Conservation (phyloP, 1,140 invertebrate species). For the Eumaeus atala region DNA sequence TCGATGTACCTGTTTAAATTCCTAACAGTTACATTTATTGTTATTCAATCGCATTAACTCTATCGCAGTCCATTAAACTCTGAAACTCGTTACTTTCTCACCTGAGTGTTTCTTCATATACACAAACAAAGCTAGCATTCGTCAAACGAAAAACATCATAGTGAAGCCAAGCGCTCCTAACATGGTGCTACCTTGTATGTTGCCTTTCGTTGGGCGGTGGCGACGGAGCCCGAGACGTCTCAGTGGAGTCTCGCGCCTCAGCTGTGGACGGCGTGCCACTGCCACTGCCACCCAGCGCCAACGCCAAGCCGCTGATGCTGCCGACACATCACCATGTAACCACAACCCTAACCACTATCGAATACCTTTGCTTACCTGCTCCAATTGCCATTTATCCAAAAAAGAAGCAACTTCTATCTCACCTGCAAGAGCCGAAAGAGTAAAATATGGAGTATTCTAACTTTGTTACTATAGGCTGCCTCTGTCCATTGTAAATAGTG, state of each 20-base stretch:
- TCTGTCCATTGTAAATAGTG: constrained; percentile 6
- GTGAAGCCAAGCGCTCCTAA: constrained; percentile 60
- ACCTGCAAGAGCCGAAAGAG: no score
- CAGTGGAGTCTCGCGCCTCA: constrained; percentile 50
- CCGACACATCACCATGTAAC: constrained; percentile 69
- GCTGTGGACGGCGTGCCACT: constrained; percentile 51
- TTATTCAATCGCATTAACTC: no score
- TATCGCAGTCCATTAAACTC: no score
- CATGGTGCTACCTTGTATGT: constrained; percentile 69
- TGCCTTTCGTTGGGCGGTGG: constrained; percentile 56
- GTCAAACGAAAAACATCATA: constrained; percentile 45
- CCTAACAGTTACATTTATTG: no score
- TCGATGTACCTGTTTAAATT: no score
- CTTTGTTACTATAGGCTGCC: not conserved
- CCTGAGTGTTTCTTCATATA: not conserved
- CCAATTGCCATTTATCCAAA: constrained; percentile 29
- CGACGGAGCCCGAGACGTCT: constrained; percentile 55
- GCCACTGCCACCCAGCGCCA: constrained; percentile 68
- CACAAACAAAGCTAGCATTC: constrained; percentile 37
- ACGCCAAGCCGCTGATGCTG: constrained; percentile 74
- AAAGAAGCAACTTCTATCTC: no score
- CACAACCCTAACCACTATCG: constrained; percentile 55
- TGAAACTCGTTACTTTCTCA: no score
- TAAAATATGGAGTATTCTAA: no score
- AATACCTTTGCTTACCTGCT: constrained; percentile 51